Conservation (phyloP, 2,888 invertebrate species). For the Ceramica pisi region DNA sequence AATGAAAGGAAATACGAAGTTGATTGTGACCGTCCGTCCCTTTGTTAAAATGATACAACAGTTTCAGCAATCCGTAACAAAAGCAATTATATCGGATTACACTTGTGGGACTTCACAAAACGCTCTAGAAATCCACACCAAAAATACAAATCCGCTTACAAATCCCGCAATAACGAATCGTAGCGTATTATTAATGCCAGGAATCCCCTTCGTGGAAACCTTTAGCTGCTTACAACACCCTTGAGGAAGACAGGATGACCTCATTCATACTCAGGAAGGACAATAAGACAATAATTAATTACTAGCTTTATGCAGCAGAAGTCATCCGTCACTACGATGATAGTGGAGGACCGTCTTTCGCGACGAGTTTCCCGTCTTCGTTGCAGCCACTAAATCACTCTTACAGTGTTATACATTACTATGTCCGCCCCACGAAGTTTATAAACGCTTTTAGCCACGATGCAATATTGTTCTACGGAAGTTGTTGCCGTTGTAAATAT, state of each 20-base stretch:
- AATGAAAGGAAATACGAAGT: conserved; percentile 9
- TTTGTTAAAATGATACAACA: conserved; percentile 10
- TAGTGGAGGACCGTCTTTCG: conserved; percentile 36
- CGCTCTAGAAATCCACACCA: conserved; percentile 27
- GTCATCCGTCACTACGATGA: conserved; percentile 63
- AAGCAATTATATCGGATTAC: conserved; percentile 39
- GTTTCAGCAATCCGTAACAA: conserved; percentile 4
- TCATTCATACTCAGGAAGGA: conserved; percentile 31
- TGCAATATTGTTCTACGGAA: conserved; percentile 40
- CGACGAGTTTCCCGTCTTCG: conserved; percentile 48
- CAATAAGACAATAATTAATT: conserved; percentile 53
- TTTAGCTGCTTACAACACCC: conserved; percentile 30
- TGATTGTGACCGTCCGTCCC: neutral
- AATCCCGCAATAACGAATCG: conserved; percentile 12
- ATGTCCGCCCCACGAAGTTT: conserved; percentile 64
- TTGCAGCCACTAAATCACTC: conserved; percentile 72
- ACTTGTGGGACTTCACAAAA: conserved; percentile 24
- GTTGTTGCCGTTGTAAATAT: conserved; percentile 23
- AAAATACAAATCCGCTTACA: conserved; percentile 44
- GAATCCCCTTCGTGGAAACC: conserved; percentile 15
- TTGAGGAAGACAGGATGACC: conserved; percentile 11
- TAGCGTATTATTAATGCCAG: conserved; percentile 27
- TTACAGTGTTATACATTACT: conserved; percentile 74
- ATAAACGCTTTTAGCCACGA: conserved; percentile 53
- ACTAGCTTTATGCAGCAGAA: conserved; percentile 47